phyloP scores from a whole-genome alignment of 2,888 invertebrate genomes.

The Lordiphosa fenestrarum region DNA sequence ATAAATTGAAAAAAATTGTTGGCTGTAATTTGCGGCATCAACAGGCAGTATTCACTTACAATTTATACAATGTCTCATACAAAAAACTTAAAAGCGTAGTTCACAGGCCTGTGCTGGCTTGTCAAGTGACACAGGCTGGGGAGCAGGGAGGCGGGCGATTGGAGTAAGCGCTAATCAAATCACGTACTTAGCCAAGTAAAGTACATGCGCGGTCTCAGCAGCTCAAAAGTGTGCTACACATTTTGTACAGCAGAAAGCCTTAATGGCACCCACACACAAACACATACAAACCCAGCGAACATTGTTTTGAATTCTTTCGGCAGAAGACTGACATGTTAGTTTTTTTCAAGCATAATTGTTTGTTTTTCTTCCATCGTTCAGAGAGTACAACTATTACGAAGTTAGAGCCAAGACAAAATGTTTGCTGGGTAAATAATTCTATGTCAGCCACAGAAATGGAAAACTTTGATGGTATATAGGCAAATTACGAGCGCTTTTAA shows the following conservation, averaged over 20 bases:
- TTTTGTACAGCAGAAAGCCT: constrained; percentile 12
- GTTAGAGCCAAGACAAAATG: no score
- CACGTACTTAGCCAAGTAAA: constrained; percentile 74
- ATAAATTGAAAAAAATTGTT: constrained; percentile 65
- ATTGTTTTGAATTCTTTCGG: constrained; percentile 1
- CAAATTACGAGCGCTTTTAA: constrained; percentile 76
- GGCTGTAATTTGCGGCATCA: constrained; percentile 70
- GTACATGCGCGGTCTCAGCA: constrained; percentile 47
- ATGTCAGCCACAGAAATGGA: constrained; percentile 32
- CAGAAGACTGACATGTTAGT: no score
- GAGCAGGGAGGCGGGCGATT: constrained; percentile 50
- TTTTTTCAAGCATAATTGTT: no score
- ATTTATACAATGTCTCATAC: constrained; percentile 23
- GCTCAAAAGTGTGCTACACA: constrained; percentile 41
- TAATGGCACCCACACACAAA: constrained; percentile 12
- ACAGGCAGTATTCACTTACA: constrained; percentile 46
- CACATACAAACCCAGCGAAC: constrained; percentile 21
- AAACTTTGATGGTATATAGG: constrained; percentile 70
- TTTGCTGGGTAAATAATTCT: constrained; percentile 17
- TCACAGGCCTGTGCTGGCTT: constrained; percentile 50
- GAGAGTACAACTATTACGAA: no score
- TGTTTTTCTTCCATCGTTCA: no score
- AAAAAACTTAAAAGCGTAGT: constrained; percentile 34
- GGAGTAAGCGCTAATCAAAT: constrained; percentile 65
- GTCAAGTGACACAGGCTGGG: constrained; percentile 43